Evolutionary conservation across 2,113 vertebrate genomes (phyloP).

Genomic region (Murina feae): DNA sequence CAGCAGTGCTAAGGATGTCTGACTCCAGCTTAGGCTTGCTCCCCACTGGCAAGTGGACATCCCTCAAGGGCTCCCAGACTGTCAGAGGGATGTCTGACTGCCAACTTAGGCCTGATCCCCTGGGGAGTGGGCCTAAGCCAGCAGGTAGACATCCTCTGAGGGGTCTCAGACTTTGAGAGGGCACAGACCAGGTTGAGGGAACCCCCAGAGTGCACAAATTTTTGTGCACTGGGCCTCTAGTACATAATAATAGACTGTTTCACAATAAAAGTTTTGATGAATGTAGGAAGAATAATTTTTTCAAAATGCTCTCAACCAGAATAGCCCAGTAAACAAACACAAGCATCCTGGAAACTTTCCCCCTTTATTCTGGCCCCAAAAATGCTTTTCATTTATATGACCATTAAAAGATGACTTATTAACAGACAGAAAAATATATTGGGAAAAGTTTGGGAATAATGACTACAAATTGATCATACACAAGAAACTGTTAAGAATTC

Average conservation of each 20-base stretch:
- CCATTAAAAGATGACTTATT: background rate
- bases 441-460: background rate
- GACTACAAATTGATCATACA: background rate
- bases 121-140: too few relatives aligned
- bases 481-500: background rate
- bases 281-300: background rate
- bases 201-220: too few relatives aligned
- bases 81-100: too few relatives aligned
- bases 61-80: too few relatives aligned
- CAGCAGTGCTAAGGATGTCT: too few relatives aligned
- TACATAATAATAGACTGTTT: background rate
- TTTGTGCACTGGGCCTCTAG: too few relatives aligned
- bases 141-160: too few relatives aligned
- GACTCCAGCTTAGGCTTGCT: too few relatives aligned
- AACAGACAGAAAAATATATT: background rate
- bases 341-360: fast-evolving
- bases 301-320: background rate
- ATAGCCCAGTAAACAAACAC: background rate
- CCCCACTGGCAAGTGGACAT: too few relatives aligned
- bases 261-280: background rate
- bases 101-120: too few relatives aligned
- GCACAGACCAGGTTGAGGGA: too few relatives aligned
- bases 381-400: background rate
- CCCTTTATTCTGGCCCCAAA: background rate
- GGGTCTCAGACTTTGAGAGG: too few relatives aligned